phyloP scores from a whole-genome alignment of 2,113 vertebrate genomes.

The Poeciliopsis occidentalis region DNA sequence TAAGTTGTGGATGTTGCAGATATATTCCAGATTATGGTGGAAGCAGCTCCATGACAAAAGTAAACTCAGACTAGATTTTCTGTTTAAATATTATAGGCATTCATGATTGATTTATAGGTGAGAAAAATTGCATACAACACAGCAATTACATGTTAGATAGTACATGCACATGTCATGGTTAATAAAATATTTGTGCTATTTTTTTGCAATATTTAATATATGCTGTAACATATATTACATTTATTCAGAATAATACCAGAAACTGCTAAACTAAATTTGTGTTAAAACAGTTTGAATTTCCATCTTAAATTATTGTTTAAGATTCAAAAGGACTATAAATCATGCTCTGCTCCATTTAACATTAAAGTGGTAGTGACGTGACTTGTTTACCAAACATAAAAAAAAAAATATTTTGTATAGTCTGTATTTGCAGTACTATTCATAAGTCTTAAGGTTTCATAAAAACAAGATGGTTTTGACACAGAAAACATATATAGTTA shows the following conservation, averaged over 20 bases:
- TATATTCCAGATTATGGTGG: conserved; percentile 1
- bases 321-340: neutral
- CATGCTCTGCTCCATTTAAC: neutral
- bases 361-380: neutral
- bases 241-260: neutral
- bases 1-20: neutral
- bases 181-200: neutral
- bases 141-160: conserved; percentile 1
- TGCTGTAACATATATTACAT: neutral
- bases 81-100: neutral
- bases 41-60: conserved; percentile 13
- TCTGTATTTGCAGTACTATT: neutral
- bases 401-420: no score
- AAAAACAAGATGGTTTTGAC: conserved; percentile 27
- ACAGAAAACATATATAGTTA: conserved; percentile 2
- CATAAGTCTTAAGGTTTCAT: neutral
- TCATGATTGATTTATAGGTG: conserved; percentile 2
- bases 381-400: neutral
- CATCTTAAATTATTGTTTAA: neutral
- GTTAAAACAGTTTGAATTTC: neutral
- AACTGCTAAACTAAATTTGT: neutral
- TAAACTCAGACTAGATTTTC: neutral
- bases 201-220: neutral
- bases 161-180: neutral
- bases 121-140: conserved; percentile 32